Evolutionary conservation across 2,113 vertebrate genomes (phyloP), one percentile per base, ranked within the genome.

Genomic region (Caranx ignobilis): DNA sequence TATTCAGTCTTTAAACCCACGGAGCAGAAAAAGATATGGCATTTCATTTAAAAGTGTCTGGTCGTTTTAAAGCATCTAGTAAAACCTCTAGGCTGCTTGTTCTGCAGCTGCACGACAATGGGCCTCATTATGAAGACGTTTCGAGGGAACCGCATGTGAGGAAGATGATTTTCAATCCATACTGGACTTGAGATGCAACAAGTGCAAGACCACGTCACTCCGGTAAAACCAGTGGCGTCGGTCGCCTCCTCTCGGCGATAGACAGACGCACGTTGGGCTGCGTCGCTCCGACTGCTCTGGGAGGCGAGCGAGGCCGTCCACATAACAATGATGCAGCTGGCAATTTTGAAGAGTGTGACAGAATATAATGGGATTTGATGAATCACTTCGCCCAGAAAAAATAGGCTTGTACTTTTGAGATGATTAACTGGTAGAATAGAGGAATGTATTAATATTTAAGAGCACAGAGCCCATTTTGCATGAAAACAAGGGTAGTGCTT

Each of bases 361-460:
- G 61, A 59, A 48, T 57, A 81, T 43, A 80, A 75, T 11, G 43
- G 65, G 84, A 83, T 84, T 75, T 74, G 61, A 83, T 83, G 69
- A 87, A 77, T 80, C 82, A 62, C 39, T 52, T 84, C 64, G 26
- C 48, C 55, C 6, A 26, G n/a, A 13, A 66, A 73, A 57, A 75
- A 57, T 21, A 21, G 56, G 52, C 43, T 35, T 67, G 62, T 57
- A 21, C 39, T 73, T 81, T n/a, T 64, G 65, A 70, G 31, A 76
- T 68, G 56, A 85, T 83, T 77, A 80, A 80, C 26, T 60, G 18
- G 21, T 16, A 64, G 55, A 82, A 65, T 11, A 10, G 19, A 75
- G 8, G 61, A 75, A 82, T 67, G 47, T 80, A 68, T 80, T 31
- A 85, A 82, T 87, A 67, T 77, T 73, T 52, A 63, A 75, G 48